Base-by-base conservation (phyloP, 2,113 vertebrate species). In the Pterocles orientalis region DNA sequence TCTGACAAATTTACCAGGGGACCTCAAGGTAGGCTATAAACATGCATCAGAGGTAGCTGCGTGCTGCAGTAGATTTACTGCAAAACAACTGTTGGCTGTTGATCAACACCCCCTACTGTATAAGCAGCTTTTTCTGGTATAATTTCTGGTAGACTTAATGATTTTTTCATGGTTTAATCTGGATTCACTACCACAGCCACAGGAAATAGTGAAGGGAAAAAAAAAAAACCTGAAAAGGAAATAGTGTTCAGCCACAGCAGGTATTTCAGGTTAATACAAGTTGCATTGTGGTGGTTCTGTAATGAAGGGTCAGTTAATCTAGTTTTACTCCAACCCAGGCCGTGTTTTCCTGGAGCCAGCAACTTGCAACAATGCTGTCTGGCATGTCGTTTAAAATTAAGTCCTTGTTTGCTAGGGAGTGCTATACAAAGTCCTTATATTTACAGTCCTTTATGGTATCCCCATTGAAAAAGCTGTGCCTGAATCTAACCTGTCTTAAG, bases 371-470 rank as follows among this genome's bases (percentile, higher is more conserved):
- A 91, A 12, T 86, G 71, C 78, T 70, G 61, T 47, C 92, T 92
- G 70, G 57, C 48, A 75, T 89, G 96, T 96, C 56, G 83, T 94
- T 97, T 96, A 84, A 94, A 96, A 94, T 96, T 69, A 94, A 89
- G 39, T 81, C 45, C 24, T 15, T 94, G 39, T 92, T 92, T 90
- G 34, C 56, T 70, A 54, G 84, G 54, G 73, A 78, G 12, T 41
- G 21, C 56, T 76, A 16, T 94, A 81, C 34, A 88, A 88, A 95
- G 41, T 45, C 51, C 72, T 94, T 86, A 61, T n/a, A 85, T 86
- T 72, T 81, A 70, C 65, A 89, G 24, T 36, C 34, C 7, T 21
- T 62, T 71, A 36, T 1, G 4, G n/a, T 81, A 75, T 66, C 76
- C 5, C 1, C 4, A 6, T 57, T 53, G 47, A 94, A 87, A 86